Evolutionary conservation across 2,113 vertebrate genomes (phyloP).

Genomic region (Perca flavescens): DNA sequence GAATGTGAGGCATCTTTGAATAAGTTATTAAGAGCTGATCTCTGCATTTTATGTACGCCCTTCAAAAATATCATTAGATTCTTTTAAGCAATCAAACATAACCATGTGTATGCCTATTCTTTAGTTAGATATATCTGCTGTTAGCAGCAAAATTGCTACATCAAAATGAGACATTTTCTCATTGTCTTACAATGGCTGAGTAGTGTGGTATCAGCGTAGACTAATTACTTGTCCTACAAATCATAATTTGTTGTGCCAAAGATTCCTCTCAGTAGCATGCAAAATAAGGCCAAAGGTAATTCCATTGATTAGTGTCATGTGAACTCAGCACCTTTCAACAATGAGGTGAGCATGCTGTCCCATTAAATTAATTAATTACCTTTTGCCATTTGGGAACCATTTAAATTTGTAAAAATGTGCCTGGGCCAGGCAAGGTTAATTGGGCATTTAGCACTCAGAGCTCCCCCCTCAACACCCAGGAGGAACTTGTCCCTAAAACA

Average conservation of each 20-base stretch:
- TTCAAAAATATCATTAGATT: not conserved
- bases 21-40: not conserved
- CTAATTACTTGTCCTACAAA: slow-evolving; percentile 72
- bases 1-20: not conserved
- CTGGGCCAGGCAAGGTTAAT: slow-evolving; percentile 84
- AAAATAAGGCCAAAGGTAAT: slow-evolving; percentile 77
- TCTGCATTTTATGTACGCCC: not conserved
- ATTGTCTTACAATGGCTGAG: slow-evolving; percentile 21
- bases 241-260: slow-evolving; percentile 70
- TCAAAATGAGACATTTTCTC: slow-evolving; percentile 30
- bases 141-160: not conserved
- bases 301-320: slow-evolving; percentile 75
- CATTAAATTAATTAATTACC: slow-evolving; percentile 83
- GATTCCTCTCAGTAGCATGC: slow-evolving; percentile 57
- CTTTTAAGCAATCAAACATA: not conserved
- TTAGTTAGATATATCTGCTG: no score
- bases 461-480: slow-evolving; percentile 72
- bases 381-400: slow-evolving; percentile 80
- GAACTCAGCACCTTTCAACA: slow-evolving; percentile 77
- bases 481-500: slow-evolving; percentile 78
- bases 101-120: not conserved
- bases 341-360: slow-evolving; percentile 74
- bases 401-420: slow-evolving; percentile 82
- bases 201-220: slow-evolving; percentile 26
- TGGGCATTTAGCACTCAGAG: slow-evolving; percentile 79